Evolutionary conservation across 2,888 invertebrate genomes (phyloP).

Genomic region (Marronus borbonicus): DNA sequence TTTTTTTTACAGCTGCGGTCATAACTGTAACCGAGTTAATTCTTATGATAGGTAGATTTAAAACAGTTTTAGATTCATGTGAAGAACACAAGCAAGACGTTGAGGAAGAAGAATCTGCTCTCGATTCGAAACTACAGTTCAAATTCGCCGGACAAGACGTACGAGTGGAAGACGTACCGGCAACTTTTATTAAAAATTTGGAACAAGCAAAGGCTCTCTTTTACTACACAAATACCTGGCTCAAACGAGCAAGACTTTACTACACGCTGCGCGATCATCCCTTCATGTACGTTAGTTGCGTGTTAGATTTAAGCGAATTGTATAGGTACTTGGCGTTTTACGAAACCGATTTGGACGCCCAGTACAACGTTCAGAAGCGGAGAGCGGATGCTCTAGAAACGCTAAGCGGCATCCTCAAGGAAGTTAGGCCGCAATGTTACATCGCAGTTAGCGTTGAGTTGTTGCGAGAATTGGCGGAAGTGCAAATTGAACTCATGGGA

Average conservation of each 20-base stretch:
- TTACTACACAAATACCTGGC: slow-evolving; percentile 74
- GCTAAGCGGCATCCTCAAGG: slow-evolving; percentile 73
- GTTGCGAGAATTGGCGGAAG: slow-evolving; percentile 74
- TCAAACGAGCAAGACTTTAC: slow-evolving; percentile 74
- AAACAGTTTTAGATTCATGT: slow-evolving; percentile 46
- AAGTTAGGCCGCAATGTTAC: slow-evolving; percentile 74
- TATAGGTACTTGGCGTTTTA: slow-evolving; percentile 81
- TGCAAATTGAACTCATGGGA: slow-evolving; percentile 77
- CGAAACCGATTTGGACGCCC: slow-evolving; percentile 77
- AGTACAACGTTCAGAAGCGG: slow-evolving; percentile 75
- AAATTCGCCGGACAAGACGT: slow-evolving; percentile 60
- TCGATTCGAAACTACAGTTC: slow-evolving; percentile 48
- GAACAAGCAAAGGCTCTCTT: slow-evolving; percentile 74
- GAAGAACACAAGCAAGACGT: slow-evolving; percentile 35
- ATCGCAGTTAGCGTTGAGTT: slow-evolving; percentile 68
- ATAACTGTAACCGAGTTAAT: not conserved
- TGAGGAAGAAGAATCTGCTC: slow-evolving; percentile 49
- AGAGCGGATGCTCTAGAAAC: slow-evolving; percentile 76
- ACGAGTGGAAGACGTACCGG: slow-evolving; percentile 60
- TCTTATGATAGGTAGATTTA: slow-evolving; percentile 24
- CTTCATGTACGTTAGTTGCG: slow-evolving; percentile 75
- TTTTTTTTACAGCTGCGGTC: no score
- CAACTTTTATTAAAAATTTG: slow-evolving; percentile 65
- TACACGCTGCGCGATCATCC: slow-evolving; percentile 76
- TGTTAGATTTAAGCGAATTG: slow-evolving; percentile 76